These are phyloP conservation scores for Sphecodes monilicornis DNA, from an alignment of 2,888 invertebrate species.

Conservation along the genomic window DNA sequence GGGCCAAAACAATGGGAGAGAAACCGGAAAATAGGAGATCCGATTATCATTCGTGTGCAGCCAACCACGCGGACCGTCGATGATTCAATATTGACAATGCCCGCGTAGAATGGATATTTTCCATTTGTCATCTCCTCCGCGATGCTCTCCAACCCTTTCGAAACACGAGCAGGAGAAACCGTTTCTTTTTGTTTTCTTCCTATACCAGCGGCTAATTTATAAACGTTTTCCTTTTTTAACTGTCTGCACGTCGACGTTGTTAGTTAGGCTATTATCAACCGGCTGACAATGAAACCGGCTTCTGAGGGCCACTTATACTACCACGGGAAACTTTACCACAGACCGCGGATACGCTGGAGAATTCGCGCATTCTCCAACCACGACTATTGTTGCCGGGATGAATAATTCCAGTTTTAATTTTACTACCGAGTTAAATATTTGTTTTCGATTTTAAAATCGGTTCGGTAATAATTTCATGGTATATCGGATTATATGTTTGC, in stretches of 20 bases:
- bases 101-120: background rate
- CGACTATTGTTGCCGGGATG: background rate
- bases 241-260: background rate
- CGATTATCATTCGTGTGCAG: conserved; percentile 42
- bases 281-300: background rate
- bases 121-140: conserved; percentile 1
- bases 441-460: background rate
- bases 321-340: background rate
- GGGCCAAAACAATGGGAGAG: conserved; percentile 27
- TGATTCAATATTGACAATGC: conserved; percentile 30
- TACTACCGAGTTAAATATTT: background rate
- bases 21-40: conserved; percentile 19
- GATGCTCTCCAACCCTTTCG: background rate
- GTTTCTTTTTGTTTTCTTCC: background rate
- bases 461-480: background rate
- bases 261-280: background rate
- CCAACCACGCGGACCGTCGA: conserved; percentile 6
- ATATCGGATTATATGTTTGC: background rate
- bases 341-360: background rate
- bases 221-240: background rate
- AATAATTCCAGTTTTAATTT: background rate
- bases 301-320: background rate
- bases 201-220: background rate
- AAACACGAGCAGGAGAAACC: background rate
- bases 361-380: background rate